These are phyloP conservation scores for Drepana arcuata DNA, from an alignment of 1,140 invertebrate species.

Conservation along the genomic window DNA sequence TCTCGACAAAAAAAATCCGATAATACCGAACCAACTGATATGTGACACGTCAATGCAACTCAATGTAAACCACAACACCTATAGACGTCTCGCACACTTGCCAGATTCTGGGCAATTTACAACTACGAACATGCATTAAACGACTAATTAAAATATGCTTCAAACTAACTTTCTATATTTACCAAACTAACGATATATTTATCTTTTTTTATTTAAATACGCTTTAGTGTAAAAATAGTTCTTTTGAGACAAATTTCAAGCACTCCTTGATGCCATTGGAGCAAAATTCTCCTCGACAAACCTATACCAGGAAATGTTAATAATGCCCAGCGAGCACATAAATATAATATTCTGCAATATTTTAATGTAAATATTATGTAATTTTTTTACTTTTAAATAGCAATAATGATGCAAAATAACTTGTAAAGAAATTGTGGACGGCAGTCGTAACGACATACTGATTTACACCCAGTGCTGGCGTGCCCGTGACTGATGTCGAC, in stretches of 20 bases:
- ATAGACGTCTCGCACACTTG: conserved; percentile 25
- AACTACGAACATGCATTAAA: conserved; percentile 65
- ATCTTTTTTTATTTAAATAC: conserved; percentile 48
- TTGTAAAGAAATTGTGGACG: conserved; percentile 49
- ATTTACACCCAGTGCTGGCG: too few relatives aligned
- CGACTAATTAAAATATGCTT: conserved; percentile 65
- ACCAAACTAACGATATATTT: conserved; percentile 65
- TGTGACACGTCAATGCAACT: conserved; percentile 40
- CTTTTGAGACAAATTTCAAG: conserved; percentile 54
- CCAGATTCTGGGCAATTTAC: conserved; percentile 42
- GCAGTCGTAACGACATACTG: too few relatives aligned
- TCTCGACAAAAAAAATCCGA: too few relatives aligned
- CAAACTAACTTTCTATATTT: conserved; percentile 57
- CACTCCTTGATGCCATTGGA: conserved; percentile 32
- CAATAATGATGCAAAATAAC: conserved; percentile 26
- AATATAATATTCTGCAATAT: conserved; percentile 19
- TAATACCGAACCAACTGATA: too few relatives aligned
- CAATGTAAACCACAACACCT: conserved; percentile 30
- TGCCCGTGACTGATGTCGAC: too few relatives aligned
- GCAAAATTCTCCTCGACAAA: conserved; percentile 23
- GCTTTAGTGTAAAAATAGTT: conserved; percentile 65
- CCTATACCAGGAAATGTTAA: conserved; percentile 41
- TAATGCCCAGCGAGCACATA: conserved; percentile 39
- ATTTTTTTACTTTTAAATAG: conserved; percentile 24
- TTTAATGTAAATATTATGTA: conserved; percentile 27